phyloP scores from a whole-genome alignment of 1,140 invertebrate species.

The Thalassaphorura encarpata region DNA sequence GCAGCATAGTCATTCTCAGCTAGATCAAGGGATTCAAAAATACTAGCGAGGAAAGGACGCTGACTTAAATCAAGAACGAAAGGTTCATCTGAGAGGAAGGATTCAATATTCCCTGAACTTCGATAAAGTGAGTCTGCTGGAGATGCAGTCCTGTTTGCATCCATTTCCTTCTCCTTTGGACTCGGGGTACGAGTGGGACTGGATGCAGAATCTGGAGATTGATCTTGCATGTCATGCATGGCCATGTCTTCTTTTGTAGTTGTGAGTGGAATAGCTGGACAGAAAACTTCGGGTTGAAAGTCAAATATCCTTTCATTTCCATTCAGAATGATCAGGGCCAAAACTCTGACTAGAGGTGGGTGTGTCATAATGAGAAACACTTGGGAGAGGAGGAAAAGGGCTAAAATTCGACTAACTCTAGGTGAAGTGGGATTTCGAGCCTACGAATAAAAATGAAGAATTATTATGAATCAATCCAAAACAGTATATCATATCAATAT shows the following conservation, averaged over 20 bases:
- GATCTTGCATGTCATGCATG: neutral
- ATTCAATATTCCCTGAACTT: too few relatives aligned
- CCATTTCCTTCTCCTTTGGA: neutral
- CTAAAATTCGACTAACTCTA: constrained; percentile 74
- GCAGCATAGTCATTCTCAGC: constrained; percentile 88
- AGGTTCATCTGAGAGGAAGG: neutral
- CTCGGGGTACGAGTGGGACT: neutral
- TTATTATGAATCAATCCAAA: too few relatives aligned
- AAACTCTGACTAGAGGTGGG: constrained; percentile 70
- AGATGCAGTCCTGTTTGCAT: neutral
- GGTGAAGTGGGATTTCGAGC: constrained; percentile 55
- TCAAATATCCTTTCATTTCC: constrained; percentile 38
- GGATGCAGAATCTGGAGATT: neutral
- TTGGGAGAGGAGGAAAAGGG: constrained; percentile 85
- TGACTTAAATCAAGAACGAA: constrained; percentile 34
- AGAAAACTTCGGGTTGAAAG: constrained; percentile 11
- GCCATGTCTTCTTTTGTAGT: constrained; percentile 1
- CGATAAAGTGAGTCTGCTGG: too few relatives aligned
- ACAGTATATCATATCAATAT: too few relatives aligned
- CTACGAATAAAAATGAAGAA: too few relatives aligned
- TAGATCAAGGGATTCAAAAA: constrained; percentile 69
- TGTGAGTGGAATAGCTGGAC: constrained; percentile 3
- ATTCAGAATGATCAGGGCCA: constrained; percentile 80
- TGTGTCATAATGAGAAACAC: constrained; percentile 92
- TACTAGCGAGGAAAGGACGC: constrained; percentile 78